A percentile compares a stretch with the other conserved stretches of the same genome.
Conservation (phyloP, 2,888 invertebrate genomes). For the Sesia bembeciformis region DNA sequence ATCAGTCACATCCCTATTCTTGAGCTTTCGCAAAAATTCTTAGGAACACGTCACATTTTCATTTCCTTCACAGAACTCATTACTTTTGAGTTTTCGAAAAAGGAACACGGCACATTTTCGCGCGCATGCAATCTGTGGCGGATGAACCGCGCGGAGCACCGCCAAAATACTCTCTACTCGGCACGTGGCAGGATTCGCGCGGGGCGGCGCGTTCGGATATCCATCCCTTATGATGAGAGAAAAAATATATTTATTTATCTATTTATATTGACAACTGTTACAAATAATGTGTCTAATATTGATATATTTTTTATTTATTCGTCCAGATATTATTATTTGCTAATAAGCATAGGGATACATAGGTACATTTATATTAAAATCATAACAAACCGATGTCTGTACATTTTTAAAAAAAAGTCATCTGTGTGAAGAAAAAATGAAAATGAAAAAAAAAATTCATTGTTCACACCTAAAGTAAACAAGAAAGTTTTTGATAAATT, state of each 20-base stretch:
- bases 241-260: not conserved
- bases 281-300: too few species aligned
- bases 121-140: slow-evolving; percentile 21
- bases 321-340: too few species aligned
- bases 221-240: slow-evolving; percentile 17
- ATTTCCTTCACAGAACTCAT: not conserved
- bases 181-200: slow-evolving; percentile 50
- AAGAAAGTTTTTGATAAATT: too few species aligned
- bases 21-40: not conserved
- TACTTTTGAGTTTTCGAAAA: slow-evolving; percentile 8
- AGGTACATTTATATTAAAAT: too few species aligned
- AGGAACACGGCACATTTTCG: slow-evolving; percentile 9
- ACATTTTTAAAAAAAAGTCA: too few species aligned
- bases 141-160: slow-evolving; percentile 51
- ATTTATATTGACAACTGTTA: not conserved
- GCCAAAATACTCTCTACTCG: slow-evolving; percentile 55
- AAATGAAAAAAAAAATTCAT: too few species aligned
- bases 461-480: too few species aligned
- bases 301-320: too few species aligned
- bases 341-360: too few species aligned
- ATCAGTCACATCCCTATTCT: not conserved
- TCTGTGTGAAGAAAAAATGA: too few species aligned
- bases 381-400: too few species aligned
- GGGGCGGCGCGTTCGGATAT: slow-evolving; percentile 34
- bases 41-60: not conserved